Base-by-base conservation (phyloP, 2,113 vertebrate species). In the Perccottus glenii region DNA sequence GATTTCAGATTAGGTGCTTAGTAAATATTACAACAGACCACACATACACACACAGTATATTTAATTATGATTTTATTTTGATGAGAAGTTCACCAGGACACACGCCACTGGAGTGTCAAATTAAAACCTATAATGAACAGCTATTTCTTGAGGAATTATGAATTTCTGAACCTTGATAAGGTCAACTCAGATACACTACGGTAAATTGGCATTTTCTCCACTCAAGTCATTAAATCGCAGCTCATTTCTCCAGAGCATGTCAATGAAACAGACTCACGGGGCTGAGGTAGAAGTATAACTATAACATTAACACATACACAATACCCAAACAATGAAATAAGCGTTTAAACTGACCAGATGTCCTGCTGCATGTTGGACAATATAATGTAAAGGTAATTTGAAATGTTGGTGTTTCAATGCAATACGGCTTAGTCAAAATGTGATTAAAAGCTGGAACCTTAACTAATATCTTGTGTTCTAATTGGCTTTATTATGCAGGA, bases 21-120 rank as follows among this genome's bases (percentile, higher is more conserved):
- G 56, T 38, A 74, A 66, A 71, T 64, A 70, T 45, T 33, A 36
- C 19, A 45, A 43, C 56, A n/a, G 47, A 36, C 27, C 19, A 50
- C 61, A 67, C 6, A 9, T 11, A 11, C 64, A 47, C 47, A 57
- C 52, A n/a, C 42, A 27, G 55, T 15, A 64, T 80, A 78, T 82
- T 80, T 83, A 82, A 88, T 88, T 85, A 82, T 64, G 70, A 83
- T 76, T 75, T 58, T 27, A 2, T 27, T 67, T 67, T 85, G 82
- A 88, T 86, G 72, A 80, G 82, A 81, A 79, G 80, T 83, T 82
- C 76, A 79, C 55, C 60, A 75, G 67, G 81, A 83, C 81, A 73
- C 84, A 84, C 74, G 63, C 86, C 83, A 85, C 57, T 88, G 81
- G 85, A 88, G 83, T 89, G 84, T 85, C 79, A 88, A 89, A 90